Percentiles rank a stretch among this genome's conserved stretches.
These are phyloP conservation scores for Stichodactyla mertensii DNA, from an alignment of 64 coral and sea anemone species.

Conservation along the genomic window DNA sequence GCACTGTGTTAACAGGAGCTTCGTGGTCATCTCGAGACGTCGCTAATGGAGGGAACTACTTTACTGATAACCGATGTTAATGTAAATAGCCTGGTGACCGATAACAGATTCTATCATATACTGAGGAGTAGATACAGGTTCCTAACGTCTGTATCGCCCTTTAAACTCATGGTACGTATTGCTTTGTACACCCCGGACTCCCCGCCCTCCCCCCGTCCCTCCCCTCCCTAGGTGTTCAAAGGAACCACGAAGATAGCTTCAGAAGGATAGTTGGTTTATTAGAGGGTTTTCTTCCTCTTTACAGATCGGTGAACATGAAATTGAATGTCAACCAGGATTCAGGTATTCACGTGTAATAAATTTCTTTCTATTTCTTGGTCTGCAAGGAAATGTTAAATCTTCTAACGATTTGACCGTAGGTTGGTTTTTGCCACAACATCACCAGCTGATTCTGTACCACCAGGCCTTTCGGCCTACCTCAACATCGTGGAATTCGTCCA, in stretches of 20 bases:
- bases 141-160: constrained; percentile 71
- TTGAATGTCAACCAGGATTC: constrained; percentile 91
- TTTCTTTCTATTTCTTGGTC: not conserved
- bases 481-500: constrained; percentile 86
- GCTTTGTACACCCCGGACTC: not conserved
- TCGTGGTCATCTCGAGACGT: constrained; percentile 90
- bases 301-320: constrained; percentile 92
- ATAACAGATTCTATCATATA: constrained; percentile 81
- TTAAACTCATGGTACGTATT: constrained; percentile 71
- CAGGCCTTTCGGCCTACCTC: constrained; percentile 68
- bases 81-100: constrained; percentile 48
- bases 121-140: constrained; percentile 71
- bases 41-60: constrained; percentile 85
- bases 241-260: not conserved
- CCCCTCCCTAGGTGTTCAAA: not conserved
- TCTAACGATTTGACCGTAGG: constrained; percentile 14
- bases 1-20: constrained; percentile 58
- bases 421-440: constrained; percentile 86
- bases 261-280: not conserved
- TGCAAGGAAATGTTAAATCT: not conserved
- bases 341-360: constrained; percentile 26
- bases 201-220: not conserved
- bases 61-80: constrained; percentile 90
- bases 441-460: constrained; percentile 54
- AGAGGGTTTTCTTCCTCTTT: not conserved